Percentiles rank a stretch among this genome's conserved stretches.
phyloP scores from a whole-genome alignment of 2,113 vertebrate genomes.

The Peromyscus maniculatus region DNA sequence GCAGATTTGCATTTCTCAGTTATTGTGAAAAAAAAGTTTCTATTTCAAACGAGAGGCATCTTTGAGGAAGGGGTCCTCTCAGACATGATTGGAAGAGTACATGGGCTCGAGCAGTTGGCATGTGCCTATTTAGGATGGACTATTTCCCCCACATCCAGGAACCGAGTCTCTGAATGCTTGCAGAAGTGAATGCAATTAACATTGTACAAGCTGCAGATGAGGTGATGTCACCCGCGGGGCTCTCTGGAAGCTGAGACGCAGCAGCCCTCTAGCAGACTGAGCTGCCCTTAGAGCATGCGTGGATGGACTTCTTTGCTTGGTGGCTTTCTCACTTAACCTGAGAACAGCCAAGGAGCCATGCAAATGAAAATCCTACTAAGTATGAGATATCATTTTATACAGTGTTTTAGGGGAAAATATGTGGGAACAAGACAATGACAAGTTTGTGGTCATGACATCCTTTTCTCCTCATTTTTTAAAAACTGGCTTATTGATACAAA shows the following conservation, averaged over 20 bases:
- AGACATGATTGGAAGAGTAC: background rate
- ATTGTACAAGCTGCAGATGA: background rate
- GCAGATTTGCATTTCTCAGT: slow-evolving; percentile 49
- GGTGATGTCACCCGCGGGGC: background rate
- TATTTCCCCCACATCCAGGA: background rate
- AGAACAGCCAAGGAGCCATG: background rate
- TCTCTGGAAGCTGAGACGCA: background rate
- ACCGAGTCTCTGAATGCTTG: background rate
- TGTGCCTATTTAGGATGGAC: background rate
- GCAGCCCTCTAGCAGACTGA: background rate
- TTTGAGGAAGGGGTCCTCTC: background rate
- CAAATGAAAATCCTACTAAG: background rate
- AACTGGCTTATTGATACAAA: background rate
- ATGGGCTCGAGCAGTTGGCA: background rate
- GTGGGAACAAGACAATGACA: background rate
- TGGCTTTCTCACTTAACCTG: background rate
- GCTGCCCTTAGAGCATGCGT: background rate
- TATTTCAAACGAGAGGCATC: background rate
- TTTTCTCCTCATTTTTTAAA: background rate
- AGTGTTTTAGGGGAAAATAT: background rate
- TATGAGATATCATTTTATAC: background rate
- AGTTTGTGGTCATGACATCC: background rate
- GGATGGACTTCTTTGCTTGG: background rate
- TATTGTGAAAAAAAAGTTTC: background rate
- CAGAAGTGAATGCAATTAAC: background rate